These are phyloP conservation scores for Narcine bancroftii DNA, from an alignment of 2,113 vertebrate species.

Conservation along the genomic window DNA sequence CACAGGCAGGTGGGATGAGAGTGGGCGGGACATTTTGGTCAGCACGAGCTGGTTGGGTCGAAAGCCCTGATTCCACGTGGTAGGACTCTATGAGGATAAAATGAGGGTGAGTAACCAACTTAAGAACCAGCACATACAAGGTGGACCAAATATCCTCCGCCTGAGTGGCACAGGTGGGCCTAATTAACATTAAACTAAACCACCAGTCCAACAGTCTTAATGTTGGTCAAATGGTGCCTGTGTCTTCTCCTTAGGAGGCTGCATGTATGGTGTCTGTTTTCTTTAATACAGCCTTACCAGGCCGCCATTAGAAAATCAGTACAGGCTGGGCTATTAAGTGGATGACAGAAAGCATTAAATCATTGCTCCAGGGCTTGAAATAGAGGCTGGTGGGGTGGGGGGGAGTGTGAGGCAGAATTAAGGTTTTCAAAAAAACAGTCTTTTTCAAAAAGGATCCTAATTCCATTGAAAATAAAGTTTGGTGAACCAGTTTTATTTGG, in stretches of 20 bases:
- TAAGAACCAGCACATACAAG: too few relatives aligned
- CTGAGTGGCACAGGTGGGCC: background rate
- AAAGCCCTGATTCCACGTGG: too few relatives aligned
- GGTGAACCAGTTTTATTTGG: background rate
- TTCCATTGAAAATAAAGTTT: background rate
- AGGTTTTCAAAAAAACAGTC: background rate
- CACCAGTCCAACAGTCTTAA: background rate
- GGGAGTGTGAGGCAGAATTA: background rate
- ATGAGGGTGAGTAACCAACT: too few relatives aligned
- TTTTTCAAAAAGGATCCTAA: background rate
- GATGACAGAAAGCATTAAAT: background rate
- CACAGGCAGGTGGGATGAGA: too few relatives aligned
- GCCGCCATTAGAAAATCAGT: slow-evolving; percentile 14
- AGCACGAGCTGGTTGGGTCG: too few relatives aligned
- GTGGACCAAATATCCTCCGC: background rate
- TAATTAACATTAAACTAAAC: slow-evolving; percentile 1
- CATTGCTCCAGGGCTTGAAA: background rate
- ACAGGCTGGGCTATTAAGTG: slow-evolving; percentile 25
- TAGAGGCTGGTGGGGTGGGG: background rate
- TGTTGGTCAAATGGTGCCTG: background rate
- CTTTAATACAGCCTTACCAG: background rate
- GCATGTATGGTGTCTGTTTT: background rate
- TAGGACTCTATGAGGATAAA: too few relatives aligned
- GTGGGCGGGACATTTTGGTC: too few relatives aligned
- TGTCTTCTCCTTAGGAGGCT: background rate